These are phyloP conservation scores for Monopis laevigella DNA, from an alignment of 2,888 invertebrate genomes.

Conservation along the genomic window DNA sequence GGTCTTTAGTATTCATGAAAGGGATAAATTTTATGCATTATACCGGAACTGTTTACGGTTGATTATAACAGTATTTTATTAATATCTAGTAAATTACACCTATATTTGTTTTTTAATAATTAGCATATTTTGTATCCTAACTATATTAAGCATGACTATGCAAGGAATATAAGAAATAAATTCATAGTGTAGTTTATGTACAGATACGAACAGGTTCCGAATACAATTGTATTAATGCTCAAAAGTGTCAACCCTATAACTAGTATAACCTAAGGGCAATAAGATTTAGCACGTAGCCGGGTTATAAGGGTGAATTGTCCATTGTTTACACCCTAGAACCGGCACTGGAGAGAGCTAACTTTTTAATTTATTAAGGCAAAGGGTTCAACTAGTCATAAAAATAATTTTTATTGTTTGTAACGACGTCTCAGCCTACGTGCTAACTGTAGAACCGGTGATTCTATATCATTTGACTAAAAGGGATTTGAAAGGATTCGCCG, in stretches of 20 bases:
- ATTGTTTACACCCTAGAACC: conserved; percentile 56
- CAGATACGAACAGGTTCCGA: too few species aligned
- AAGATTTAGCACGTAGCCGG: conserved; percentile 43
- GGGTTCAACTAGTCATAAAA: conserved; percentile 60
- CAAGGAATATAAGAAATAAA: too few species aligned
- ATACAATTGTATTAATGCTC: too few species aligned
- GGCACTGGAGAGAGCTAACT: conserved; percentile 40
- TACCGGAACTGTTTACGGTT: too few species aligned
- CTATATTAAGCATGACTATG: too few species aligned
- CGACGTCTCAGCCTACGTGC: conserved; percentile 64
- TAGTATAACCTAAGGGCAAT: conserved; percentile 29
- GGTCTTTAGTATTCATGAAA: too few species aligned
- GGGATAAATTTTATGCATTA: too few species aligned
- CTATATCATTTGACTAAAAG: conserved; percentile 25
- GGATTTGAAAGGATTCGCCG: conserved; percentile 25
- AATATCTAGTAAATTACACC: too few species aligned
- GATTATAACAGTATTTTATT: too few species aligned
- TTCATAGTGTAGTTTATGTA: too few species aligned
- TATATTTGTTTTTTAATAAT: too few species aligned
- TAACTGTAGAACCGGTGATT: conserved; percentile 61
- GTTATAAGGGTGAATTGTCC: conserved; percentile 53
- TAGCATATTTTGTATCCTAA: too few species aligned
- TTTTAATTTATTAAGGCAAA: conserved; percentile 63
- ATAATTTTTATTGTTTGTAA: conserved; percentile 67
- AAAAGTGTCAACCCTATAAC: conserved; percentile 25